A percentile compares a stretch with the other conserved stretches of the same genome.
Evolutionary conservation across 1,140 invertebrate species (phyloP).

Genomic region (Heliconius congener): DNA sequence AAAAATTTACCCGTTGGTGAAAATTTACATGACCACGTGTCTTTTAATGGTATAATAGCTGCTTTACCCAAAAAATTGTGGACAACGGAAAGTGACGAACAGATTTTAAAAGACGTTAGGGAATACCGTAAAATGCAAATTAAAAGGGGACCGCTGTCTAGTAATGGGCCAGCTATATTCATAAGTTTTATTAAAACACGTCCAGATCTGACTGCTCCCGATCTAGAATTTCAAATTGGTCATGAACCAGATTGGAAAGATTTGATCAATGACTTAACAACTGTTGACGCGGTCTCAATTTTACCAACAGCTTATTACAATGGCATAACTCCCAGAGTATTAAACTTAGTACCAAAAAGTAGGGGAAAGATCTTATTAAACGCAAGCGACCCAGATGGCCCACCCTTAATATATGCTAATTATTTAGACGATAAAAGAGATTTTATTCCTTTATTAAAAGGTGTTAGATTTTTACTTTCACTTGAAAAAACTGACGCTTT

Average conservation of each 20-base stretch:
- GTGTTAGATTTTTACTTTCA: slow-evolving; percentile 44
- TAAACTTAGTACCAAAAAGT: slow-evolving; percentile 75
- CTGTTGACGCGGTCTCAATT: slow-evolving; percentile 35
- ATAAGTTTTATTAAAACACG: slow-evolving; percentile 77
- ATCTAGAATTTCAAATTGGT: slow-evolving; percentile 80
- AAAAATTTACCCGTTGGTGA: slow-evolving; percentile 86
- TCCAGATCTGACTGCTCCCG: slow-evolving; percentile 75
- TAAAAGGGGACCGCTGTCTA: slow-evolving; percentile 71
- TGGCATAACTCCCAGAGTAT: slow-evolving; percentile 30
- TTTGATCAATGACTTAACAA: slow-evolving; percentile 37
- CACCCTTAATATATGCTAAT: slow-evolving; percentile 90
- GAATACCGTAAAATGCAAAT: slow-evolving; percentile 31
- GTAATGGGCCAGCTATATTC: slow-evolving; percentile 73
- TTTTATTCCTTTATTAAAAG: slow-evolving; percentile 79
- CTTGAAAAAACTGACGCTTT: slow-evolving; percentile 79
- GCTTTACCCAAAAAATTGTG: slow-evolving; percentile 83
- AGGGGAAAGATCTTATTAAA: slow-evolving; percentile 85
- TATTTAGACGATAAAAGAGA: slow-evolving; percentile 85
- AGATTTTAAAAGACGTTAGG: slow-evolving; percentile 32
- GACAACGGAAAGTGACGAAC: slow-evolving; percentile 63
- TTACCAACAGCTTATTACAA: slow-evolving; percentile 45
- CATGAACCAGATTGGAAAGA: slow-evolving; percentile 30
- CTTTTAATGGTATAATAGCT: slow-evolving; percentile 82
- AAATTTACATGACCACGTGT: slow-evolving; percentile 90
- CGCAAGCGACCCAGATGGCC: slow-evolving; percentile 85